phyloP scores from a whole-genome alignment of 2,797 vertebrate species.

The Sphenopsis melanotis region DNA sequence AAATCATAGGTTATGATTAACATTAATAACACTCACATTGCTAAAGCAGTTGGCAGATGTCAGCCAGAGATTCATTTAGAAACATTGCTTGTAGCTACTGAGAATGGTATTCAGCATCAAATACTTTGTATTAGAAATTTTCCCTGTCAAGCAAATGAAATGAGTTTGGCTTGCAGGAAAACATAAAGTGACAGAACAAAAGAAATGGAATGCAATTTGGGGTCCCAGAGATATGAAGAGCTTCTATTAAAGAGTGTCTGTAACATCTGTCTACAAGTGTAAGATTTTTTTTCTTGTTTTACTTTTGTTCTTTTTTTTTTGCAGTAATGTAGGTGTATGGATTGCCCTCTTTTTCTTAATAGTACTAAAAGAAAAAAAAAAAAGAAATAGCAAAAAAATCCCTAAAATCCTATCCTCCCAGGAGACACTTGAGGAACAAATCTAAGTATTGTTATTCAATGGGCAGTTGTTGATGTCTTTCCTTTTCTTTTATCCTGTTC shows the following conservation, averaged over 20 bases:
- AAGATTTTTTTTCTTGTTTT: background rate
- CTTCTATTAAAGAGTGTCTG: background rate
- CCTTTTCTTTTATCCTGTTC: background rate
- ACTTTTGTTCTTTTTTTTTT: background rate
- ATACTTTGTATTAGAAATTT: constrained; percentile 35
- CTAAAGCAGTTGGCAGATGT: background rate
- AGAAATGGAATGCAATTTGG: constrained; percentile 16
- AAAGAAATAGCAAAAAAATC: background rate
- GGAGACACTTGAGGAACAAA: background rate
- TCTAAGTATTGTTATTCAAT: background rate
- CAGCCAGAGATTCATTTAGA: constrained; percentile 33
- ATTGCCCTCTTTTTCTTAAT: background rate
- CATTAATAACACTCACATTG: constrained; percentile 9
- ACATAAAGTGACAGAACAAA: constrained; percentile 13
- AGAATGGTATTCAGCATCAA: constrained; percentile 2
- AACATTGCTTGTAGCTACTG: constrained; percentile 24
- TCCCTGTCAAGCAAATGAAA: constrained; percentile 36
- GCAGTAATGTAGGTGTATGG: background rate
- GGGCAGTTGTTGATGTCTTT: background rate
- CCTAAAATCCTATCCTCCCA: background rate
- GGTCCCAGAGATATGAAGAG: background rate
- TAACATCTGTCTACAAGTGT: background rate
- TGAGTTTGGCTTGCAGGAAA: constrained; percentile 35
- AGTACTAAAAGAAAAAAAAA: background rate
- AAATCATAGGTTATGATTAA: constrained; percentile 46